Percentiles rank a stretch among this genome's conserved stretches.
Evolutionary conservation across 2,888 invertebrate species (phyloP).

Genomic region (Chrysolina haemoptera): DNA sequence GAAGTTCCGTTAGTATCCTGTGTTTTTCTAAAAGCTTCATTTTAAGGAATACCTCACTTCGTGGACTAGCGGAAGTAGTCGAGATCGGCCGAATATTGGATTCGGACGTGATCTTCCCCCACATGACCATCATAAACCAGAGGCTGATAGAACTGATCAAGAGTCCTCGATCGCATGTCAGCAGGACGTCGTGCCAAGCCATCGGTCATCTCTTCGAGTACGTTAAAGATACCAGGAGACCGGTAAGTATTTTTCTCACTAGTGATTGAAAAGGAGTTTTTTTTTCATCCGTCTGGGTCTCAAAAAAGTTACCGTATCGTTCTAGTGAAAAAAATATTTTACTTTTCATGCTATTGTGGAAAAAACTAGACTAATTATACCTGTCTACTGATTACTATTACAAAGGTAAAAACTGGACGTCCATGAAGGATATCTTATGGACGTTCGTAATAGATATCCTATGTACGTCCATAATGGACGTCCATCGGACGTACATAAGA

Average conservation of each 20-base stretch:
- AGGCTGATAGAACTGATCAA: conserved; percentile 66
- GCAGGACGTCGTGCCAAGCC: conserved; percentile 68
- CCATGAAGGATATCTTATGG: too few relatives aligned
- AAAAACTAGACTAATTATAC: too few relatives aligned
- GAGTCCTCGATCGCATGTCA: conserved; percentile 68
- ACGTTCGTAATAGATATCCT: too few relatives aligned
- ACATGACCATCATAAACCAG: conserved; percentile 67
- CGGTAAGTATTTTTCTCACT: conserved; percentile 59
- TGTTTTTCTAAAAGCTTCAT: conserved; percentile 18
- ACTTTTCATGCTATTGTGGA: too few relatives aligned
- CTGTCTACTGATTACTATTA: too few relatives aligned
- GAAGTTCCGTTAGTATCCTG: neutral
- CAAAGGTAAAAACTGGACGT: too few relatives aligned
- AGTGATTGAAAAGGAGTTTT: neutral
- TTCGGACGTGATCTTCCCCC: conserved; percentile 59
- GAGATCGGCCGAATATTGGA: conserved; percentile 61
- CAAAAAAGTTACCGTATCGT: too few relatives aligned
- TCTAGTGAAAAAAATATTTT: too few relatives aligned
- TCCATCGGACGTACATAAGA: too few relatives aligned
- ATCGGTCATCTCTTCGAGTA: conserved; percentile 68
- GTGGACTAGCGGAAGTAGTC: conserved; percentile 66
- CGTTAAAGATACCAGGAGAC: conserved; percentile 67
- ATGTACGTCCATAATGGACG: too few relatives aligned
- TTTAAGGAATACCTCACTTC: conserved; percentile 63
- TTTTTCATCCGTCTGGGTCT: neutral